Percentiles rank a stretch among this genome's conserved stretches.
Conservation (phyloP, 2,888 invertebrate genomes). For the Apamea crenata region DNA sequence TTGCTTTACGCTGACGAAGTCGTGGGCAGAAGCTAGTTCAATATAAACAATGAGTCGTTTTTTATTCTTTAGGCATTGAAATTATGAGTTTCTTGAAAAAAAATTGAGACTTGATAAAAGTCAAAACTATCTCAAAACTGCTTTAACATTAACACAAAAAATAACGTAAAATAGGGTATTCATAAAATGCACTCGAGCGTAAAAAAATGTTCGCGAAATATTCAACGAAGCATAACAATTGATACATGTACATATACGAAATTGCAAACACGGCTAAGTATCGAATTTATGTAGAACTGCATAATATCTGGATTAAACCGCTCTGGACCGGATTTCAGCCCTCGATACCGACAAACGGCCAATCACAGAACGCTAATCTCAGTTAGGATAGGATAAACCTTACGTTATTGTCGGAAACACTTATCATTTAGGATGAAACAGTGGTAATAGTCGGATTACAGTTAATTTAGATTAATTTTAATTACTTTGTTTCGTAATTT, state of each 20-base stretch:
- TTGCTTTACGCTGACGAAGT: no score
- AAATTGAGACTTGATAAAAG: neutral
- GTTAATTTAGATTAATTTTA: slow-evolving; percentile 13
- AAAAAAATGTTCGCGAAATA: slow-evolving; percentile 21
- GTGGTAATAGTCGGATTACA: slow-evolving; percentile 28
- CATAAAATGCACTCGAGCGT: slow-evolving; percentile 21
- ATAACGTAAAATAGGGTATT: neutral
- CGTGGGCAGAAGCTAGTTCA: no score
- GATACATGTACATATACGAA: slow-evolving; percentile 31
- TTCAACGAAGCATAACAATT: slow-evolving; percentile 22
- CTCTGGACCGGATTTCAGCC: slow-evolving; percentile 71
- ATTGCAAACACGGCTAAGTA: slow-evolving; percentile 51
- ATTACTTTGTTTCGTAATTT: slow-evolving; percentile 2
- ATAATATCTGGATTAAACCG: slow-evolving; percentile 76
- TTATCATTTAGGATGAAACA: slow-evolving; percentile 56
- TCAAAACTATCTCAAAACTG: neutral
- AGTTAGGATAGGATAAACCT: slow-evolving; percentile 71
- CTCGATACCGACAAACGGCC: slow-evolving; percentile 69
- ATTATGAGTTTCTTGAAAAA: neutral
- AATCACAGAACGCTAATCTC: slow-evolving; percentile 73
- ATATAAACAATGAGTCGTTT: no score
- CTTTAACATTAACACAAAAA: neutral
- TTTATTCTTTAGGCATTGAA: no score
- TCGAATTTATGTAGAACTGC: slow-evolving; percentile 76
- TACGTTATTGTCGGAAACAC: slow-evolving; percentile 45